Evolutionary conservation across 2,113 vertebrate genomes (phyloP), one percentile per base, ranked within the genome.

Genomic region (Promerops cafer): DNA sequence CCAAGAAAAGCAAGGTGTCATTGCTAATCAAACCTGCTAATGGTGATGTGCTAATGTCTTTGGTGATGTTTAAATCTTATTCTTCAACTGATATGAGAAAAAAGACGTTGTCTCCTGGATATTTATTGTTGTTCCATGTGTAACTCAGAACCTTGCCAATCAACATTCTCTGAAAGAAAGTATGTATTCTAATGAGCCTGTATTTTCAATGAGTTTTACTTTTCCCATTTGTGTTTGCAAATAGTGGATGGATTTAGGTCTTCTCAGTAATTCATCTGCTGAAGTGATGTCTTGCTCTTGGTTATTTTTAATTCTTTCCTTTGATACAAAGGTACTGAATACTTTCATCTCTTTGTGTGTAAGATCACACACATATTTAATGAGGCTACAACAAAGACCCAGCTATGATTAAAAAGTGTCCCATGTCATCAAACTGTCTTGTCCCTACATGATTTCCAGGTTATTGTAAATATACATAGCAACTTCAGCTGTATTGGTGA

Each of bases 281-380:
- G 75, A 92, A 69, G 11, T 33, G 50, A 76, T 92, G 14, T 74
- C 54, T 94, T 74, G 54, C 83, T 92, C 33, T 90, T 70, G 88
- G 75, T 80, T 95, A 80, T 96, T 93, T 93, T 97, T 88, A 94
- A 74, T 93, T 90, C 71, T 88, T 83, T 86, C 14, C 50, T 93
- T 93, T 95, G 90, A 80, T 90, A 83, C 33, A 65, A 88, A 90
- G 21, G 50, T 57, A 74, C 45, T 16, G 39, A 63, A 53, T 50
- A 59, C 90, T 95, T 94, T 93, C 37, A 88, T 97, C 82, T 96
- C 31, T 83, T 65, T 88, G 20, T 87, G 31, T 39, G 33, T 77
- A 80, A 83, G 50, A 92, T 94, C 76, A 94, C 30, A 89, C n/a
- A 57, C 63, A 88, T 88, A 76, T 60, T 90, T 92, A 94, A 97